A percentile compares a stretch with the other conserved stretches of the same genome.
Evolutionary conservation across 2,888 invertebrate genomes (phyloP).

Genomic region (Pilophorus perplexus): DNA sequence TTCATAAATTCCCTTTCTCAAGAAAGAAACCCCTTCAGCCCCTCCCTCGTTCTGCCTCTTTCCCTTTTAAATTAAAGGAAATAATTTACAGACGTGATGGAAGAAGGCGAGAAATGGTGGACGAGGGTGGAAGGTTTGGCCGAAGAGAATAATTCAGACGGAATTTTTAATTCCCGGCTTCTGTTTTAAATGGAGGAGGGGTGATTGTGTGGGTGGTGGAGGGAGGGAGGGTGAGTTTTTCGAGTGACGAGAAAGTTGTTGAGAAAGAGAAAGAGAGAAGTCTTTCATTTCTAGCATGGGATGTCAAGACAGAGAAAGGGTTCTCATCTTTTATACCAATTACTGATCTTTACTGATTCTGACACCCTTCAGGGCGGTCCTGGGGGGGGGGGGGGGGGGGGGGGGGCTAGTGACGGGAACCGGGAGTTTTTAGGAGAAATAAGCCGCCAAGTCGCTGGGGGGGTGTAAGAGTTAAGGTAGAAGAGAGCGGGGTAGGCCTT

Average conservation of each 20-base stretch:
- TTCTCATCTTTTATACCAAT: constrained; percentile 38
- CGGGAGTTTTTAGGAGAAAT: constrained; percentile 9
- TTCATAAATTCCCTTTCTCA: constrained; percentile 36
- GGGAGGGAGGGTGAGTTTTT: constrained; percentile 9
- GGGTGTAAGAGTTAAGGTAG: no score
- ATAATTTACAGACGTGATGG: constrained; percentile 38
- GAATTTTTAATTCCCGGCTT: constrained; percentile 32
- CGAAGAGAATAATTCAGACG: constrained; percentile 38
- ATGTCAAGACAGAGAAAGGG: constrained; percentile 35
- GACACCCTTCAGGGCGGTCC: constrained; percentile 31
- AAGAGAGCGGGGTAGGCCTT: no score
- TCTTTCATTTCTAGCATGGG: constrained; percentile 34
- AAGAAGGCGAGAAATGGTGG: constrained; percentile 33
- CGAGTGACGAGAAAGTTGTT: background rate
- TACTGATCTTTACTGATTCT: constrained; percentile 42
- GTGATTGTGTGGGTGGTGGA: constrained; percentile 15
- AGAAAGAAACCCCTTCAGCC: constrained; percentile 30
- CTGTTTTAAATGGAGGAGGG: constrained; percentile 28
- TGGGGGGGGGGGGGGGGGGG: constrained; percentile 1
- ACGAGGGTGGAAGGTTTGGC: constrained; percentile 36
- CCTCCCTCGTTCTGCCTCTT: constrained; percentile 20
- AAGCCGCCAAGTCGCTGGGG: background rate
- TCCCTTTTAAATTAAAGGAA: constrained; percentile 37
- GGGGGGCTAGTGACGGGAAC: background rate
- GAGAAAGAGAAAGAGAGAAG: constrained; percentile 16